Percentiles rank a stretch among this genome's conserved stretches.
These are phyloP conservation scores for Agrilus mali DNA, from an alignment of 2,888 invertebrate genomes.

Conservation along the genomic window DNA sequence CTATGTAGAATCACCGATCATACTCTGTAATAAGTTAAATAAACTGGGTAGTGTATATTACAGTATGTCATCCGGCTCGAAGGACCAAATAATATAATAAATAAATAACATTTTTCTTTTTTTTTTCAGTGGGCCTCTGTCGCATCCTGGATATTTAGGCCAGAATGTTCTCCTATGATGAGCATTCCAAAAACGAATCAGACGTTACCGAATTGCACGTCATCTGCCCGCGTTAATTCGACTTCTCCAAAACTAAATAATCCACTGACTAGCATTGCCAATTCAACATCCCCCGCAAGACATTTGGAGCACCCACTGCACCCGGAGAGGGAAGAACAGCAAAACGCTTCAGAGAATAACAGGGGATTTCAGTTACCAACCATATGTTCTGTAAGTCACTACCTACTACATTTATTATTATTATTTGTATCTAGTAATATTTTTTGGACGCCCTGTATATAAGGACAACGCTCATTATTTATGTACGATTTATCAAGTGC, in stretches of 20 bases:
- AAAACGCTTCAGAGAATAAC: constrained; percentile 14
- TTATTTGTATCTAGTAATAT: too few species aligned
- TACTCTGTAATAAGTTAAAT: too few species aligned
- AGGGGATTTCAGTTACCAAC: constrained; percentile 30
- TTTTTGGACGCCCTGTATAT: too few species aligned
- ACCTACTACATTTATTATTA: too few species aligned
- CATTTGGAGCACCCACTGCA: constrained; percentile 9
- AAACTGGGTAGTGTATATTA: too few species aligned
- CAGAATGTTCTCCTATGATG: constrained; percentile 26
- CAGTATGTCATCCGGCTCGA: too few species aligned
- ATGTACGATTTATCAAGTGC: constrained; percentile 1
- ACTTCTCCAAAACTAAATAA: constrained; percentile 13
- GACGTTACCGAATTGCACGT: constrained; percentile 14
- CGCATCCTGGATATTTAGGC: constrained; percentile 37
- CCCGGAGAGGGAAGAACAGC: constrained; percentile 14
- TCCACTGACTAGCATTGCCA: constrained; percentile 11
- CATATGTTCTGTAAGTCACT: constrained; percentile 31
- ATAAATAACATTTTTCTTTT: constrained; percentile 4
- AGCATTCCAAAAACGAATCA: constrained; percentile 22
- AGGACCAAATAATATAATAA: not conserved
- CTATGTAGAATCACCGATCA: too few species aligned
- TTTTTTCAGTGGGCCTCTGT: constrained; percentile 37
- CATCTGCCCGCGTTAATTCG: constrained; percentile 10
- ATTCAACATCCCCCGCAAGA: constrained; percentile 10
- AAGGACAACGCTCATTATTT: too few species aligned